These are phyloP conservation scores for Augochlora pura DNA, from an alignment of 1,140 invertebrate genomes.

Conservation along the genomic window DNA sequence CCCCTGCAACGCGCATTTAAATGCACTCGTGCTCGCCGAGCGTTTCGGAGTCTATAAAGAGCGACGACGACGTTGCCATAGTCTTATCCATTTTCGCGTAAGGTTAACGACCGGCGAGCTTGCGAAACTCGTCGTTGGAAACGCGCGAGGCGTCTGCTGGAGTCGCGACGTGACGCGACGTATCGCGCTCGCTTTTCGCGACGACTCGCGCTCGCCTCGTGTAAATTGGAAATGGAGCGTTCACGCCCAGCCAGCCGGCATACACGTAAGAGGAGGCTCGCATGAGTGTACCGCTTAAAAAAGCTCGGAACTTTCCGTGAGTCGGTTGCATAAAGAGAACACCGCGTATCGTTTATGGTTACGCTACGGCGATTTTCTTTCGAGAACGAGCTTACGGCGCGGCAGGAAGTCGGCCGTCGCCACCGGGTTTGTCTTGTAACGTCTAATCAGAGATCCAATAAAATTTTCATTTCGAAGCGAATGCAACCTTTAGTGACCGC, in stretches of 20 bases:
- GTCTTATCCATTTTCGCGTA: constrained; percentile 68
- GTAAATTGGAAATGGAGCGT: constrained; percentile 47
- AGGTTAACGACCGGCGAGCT: constrained; percentile 61
- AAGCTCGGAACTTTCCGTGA: constrained; percentile 17
- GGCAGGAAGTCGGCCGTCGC: too few relatives aligned
- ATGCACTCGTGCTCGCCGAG: background rate
- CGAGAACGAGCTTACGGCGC: too few relatives aligned
- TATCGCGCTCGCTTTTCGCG: background rate
- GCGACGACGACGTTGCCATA: constrained; percentile 54
- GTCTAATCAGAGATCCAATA: too few relatives aligned
- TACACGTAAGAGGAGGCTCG: background rate
- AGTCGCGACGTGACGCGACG: background rate
- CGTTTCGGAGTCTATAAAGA: constrained; percentile 27
- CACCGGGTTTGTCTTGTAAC: too few relatives aligned
- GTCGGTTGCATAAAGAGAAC: background rate
- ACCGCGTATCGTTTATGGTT: background rate
- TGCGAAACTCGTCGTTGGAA: constrained; percentile 47
- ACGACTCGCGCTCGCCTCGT: background rate
- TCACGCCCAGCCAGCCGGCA: background rate
- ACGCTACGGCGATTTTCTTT: too few relatives aligned
- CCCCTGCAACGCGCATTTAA: constrained; percentile 24
- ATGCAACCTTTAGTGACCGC: too few relatives aligned
- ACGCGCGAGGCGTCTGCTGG: constrained; percentile 15
- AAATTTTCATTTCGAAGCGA: too few relatives aligned
- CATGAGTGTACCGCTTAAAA: background rate